phyloP scores from a whole-genome alignment of 2,113 vertebrate species.

The Tetraodon nigroviridis region DNA sequence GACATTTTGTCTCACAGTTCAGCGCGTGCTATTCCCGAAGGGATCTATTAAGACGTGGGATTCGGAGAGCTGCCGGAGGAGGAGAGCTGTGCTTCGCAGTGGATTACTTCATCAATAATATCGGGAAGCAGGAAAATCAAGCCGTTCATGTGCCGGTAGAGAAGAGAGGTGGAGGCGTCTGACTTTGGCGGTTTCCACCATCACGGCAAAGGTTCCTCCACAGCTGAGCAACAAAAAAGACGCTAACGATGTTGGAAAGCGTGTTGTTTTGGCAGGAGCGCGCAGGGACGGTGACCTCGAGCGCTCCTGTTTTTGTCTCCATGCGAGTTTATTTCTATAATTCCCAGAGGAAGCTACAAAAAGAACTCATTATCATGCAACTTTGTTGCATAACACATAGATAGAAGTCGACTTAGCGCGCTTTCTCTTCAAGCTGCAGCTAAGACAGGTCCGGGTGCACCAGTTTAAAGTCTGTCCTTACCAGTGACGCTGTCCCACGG shows the following conservation, averaged over 20 bases:
- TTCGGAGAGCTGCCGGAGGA: conserved; percentile 47
- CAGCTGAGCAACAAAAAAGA: neutral
- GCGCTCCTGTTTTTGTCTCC: conserved; percentile 21
- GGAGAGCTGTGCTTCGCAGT: conserved; percentile 45
- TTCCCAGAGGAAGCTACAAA: conserved; percentile 20
- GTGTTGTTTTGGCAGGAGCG: conserved; percentile 7
- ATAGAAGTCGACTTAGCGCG: conserved; percentile 31
- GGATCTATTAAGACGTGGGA: conserved; percentile 73
- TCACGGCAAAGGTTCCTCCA: neutral
- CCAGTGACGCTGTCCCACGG: no score
- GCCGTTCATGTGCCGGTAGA: conserved; percentile 41
- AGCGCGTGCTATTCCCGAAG: conserved; percentile 62
- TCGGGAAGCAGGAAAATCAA: conserved; percentile 57
- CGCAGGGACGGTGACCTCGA: conserved; percentile 22
- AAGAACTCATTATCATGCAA: conserved; percentile 52
- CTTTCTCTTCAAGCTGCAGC: conserved; percentile 13
- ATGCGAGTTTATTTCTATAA: conserved; percentile 38
- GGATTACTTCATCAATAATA: conserved; percentile 72
- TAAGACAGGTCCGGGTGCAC: no score
- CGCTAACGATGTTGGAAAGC: neutral
- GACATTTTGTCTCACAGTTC: conserved; percentile 72
- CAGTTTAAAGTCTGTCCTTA: no score
- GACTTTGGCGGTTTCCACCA: conserved; percentile 12
- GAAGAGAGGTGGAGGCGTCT: conserved; percentile 19
- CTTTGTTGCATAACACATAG: conserved; percentile 41